Conservation (phyloP, 2,888 invertebrate species). For the Acronicta leporina region DNA sequence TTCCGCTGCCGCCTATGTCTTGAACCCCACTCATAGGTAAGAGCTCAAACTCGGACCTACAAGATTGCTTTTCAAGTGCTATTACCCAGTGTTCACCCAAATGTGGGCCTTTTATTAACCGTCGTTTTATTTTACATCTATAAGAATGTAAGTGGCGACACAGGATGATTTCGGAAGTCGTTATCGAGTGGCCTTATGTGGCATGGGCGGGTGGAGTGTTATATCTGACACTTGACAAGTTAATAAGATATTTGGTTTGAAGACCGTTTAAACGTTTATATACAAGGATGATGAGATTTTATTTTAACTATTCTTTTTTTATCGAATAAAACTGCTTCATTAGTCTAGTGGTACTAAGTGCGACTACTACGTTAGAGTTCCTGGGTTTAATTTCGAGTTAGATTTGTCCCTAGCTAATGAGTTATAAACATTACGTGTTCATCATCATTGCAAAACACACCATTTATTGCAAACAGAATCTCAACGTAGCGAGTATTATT, state of each 20-base stretch:
- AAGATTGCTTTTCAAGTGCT: slow-evolving; percentile 85
- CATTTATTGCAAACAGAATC: background rate
- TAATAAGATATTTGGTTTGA: slow-evolving; percentile 9
- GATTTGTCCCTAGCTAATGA: too few species aligned
- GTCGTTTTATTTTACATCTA: slow-evolving; percentile 53
- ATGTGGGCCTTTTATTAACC: slow-evolving; percentile 80
- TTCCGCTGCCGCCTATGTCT: slow-evolving; percentile 43
- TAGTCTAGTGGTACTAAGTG: too few species aligned
- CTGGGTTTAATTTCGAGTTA: too few species aligned
- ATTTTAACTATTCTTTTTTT: too few species aligned
- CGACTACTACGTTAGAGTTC: too few species aligned
- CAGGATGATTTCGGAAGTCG: slow-evolving; percentile 24
- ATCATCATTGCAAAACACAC: too few species aligned
- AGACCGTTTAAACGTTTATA: background rate
- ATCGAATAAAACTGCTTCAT: too few species aligned
- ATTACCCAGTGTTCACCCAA: slow-evolving; percentile 76
- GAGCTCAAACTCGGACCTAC: slow-evolving; percentile 75
- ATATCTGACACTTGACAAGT: slow-evolving; percentile 5
- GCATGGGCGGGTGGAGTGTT: slow-evolving; percentile 17
- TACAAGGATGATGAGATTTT: too few species aligned
- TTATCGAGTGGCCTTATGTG: slow-evolving; percentile 16
- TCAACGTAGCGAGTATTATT: background rate
- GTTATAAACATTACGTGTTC: too few species aligned
- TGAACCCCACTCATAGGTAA: slow-evolving; percentile 61
- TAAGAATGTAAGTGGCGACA: slow-evolving; percentile 28